Conservation (phyloP, 2,797 vertebrate genomes). For the Rhincodon typus region DNA sequence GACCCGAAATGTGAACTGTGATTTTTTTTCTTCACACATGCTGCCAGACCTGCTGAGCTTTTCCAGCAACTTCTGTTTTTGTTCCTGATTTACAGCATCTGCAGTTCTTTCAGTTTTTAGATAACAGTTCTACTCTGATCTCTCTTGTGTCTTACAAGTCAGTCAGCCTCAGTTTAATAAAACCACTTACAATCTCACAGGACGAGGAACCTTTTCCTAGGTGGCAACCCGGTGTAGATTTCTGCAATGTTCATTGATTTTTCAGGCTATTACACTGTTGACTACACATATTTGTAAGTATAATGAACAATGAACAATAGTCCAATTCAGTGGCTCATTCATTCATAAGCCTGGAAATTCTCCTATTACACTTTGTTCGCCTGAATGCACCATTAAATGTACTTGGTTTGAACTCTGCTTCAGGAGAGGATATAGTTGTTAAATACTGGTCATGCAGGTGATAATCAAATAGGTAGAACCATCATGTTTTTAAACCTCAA, state of each 20-base stretch:
- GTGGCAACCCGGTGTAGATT: not conserved
- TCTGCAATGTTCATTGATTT: slow-evolving; percentile 5
- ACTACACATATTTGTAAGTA: not conserved
- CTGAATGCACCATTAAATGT: slow-evolving; percentile 30
- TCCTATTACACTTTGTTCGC: slow-evolving; percentile 25
- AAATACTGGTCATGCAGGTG: not conserved
- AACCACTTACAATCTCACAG: not conserved
- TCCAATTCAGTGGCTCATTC: slow-evolving; percentile 11
- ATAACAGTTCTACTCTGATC: not conserved
- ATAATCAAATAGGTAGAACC: not conserved
- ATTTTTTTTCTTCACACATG: too few relatives aligned
- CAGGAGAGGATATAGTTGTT: slow-evolving; percentile 1
- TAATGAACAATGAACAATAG: slow-evolving; percentile 33
- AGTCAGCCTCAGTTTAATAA: not conserved
- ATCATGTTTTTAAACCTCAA: not conserved
- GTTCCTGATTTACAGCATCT: too few relatives aligned
- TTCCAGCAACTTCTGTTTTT: too few relatives aligned
- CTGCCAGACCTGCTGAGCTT: too few relatives aligned
- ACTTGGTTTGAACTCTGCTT: slow-evolving; percentile 32
- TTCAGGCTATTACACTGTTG: slow-evolving; percentile 25
- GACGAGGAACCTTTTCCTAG: not conserved
- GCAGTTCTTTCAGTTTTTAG: too few relatives aligned
- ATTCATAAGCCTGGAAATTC: slow-evolving; percentile 3
- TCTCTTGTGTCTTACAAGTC: not conserved
- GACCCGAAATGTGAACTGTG: too few relatives aligned